Evolutionary conservation across 2,113 vertebrate species (phyloP), one percentile per base, ranked within the genome.

Genomic region (Ceyx margarethae): DNA sequence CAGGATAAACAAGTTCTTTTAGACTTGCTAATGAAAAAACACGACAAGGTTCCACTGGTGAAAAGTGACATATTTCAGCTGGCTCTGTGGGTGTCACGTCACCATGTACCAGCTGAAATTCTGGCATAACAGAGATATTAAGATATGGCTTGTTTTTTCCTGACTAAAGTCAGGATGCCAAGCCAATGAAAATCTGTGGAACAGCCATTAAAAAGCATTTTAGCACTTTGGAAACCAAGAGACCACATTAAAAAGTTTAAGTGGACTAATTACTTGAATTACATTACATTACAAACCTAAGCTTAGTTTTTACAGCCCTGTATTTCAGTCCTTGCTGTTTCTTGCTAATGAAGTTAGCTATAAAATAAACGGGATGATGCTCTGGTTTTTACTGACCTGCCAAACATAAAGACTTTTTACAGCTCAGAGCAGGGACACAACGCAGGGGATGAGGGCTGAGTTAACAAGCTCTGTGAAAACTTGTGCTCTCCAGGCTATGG

Each of bases 191-290:
- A 94, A 91, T 46, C 28, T 18, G 7, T 60, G 58, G 61, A 95
- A 88, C 60, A 75, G 31, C 20, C 85, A 88, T 93, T 89, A 90
- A 81, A 91, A 87, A 86, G 6, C 54, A 68, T 92, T 95, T 95
- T 69, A 95, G 64, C 54, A 75, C 90, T 95, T 91, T 64, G 60
- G 93, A 95, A 95, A 91, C 19, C n/a, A 83, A 84, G 93, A 88
- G 75, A 88, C 54, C 11, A 4, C 90, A 96, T 92, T 95, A 93
- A 93, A 96, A 93, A 78, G 77, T 96, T 94, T 96, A 93, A 96
- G 95, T 92, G 92, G 94, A 95, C 95, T 96, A 96, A 97, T 97
- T 96, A 96, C 93, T 96, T 77, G 87, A 92, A 92, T 90, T 85
- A 85, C 87, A 90, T 93, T 94, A 80, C 9, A 53, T 91, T 94